Conservation (phyloP, 2,113 vertebrate species). For the Oreochromis aureus region DNA sequence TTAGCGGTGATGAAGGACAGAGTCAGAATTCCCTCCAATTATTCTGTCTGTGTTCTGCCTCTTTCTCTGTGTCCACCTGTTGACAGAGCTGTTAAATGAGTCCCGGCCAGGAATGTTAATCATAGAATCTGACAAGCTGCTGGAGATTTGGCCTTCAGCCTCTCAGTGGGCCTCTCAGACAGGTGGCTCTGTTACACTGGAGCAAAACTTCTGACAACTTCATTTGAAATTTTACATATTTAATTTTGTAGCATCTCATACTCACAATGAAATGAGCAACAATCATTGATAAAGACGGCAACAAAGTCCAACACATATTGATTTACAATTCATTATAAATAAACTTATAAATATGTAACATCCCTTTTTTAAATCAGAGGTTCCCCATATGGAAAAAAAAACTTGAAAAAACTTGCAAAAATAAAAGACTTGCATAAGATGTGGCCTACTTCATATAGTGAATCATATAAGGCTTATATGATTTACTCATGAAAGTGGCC, state of each 20-base stretch:
- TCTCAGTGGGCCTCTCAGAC: constrained; percentile 35
- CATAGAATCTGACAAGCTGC: constrained; percentile 65
- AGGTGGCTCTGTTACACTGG: constrained; percentile 60
- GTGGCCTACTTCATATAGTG: too few relatives aligned
- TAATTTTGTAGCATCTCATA: background rate
- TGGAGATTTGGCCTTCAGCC: constrained; percentile 51
- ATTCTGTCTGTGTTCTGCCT: constrained; percentile 50
- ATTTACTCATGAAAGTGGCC: too few relatives aligned
- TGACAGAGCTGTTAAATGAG: constrained; percentile 69
- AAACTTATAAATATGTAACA: background rate
- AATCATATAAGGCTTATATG: too few relatives aligned
- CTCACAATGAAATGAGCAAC: background rate
- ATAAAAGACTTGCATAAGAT: too few relatives aligned
- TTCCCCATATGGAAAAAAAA: too few relatives aligned
- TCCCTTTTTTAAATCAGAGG: background rate
- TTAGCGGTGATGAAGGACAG: constrained; percentile 74
- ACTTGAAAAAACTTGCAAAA: too few relatives aligned
- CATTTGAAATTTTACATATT: background rate
- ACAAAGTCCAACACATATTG: background rate
- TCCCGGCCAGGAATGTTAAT: constrained; percentile 69
- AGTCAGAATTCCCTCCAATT: constrained; percentile 77
- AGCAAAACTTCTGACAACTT: constrained; percentile 4
- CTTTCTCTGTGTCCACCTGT: constrained; percentile 77
- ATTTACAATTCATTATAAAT: background rate
- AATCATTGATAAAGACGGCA: background rate